A percentile compares a stretch with the other conserved stretches of the same genome.
Conservation (phyloP, 2,888 invertebrate species). For the Drosophila setosimentum region DNA sequence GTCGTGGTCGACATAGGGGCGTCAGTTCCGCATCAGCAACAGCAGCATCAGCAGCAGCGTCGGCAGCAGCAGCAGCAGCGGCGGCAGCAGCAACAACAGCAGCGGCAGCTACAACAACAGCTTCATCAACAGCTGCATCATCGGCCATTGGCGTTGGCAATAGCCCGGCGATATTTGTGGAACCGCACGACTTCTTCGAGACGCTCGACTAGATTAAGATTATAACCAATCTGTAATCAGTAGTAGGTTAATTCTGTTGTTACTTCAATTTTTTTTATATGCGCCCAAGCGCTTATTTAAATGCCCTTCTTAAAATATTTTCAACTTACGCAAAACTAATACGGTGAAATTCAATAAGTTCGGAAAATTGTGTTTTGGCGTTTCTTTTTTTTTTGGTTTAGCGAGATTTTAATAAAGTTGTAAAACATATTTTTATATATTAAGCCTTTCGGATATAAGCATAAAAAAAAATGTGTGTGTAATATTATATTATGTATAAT, state of each 20-base stretch:
- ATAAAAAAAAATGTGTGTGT: conserved; percentile 44
- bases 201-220: conserved; percentile 72
- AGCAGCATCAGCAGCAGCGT: conserved; percentile 39
- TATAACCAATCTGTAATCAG: conserved; percentile 45
- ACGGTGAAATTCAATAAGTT: conserved; percentile 14
- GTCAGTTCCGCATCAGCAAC: conserved; percentile 28
- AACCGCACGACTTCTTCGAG: conserved; percentile 72
- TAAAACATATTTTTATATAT: conserved; percentile 60
- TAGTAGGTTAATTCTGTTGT: conserved; percentile 76
- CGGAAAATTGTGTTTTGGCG: conserved; percentile 17
- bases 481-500: conserved; percentile 57
- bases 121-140: conserved; percentile 42
- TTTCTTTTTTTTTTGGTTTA: conserved; percentile 33
- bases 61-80: conserved; percentile 1
- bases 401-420: conserved; percentile 61
- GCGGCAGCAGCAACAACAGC: conserved; percentile 37
- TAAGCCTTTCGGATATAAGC: conserved; percentile 52
- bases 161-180: conserved; percentile 63
- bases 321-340: conserved; percentile 23
- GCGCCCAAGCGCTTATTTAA: conserved; percentile 41
- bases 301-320: conserved; percentile 44
- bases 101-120: conserved; percentile 38
- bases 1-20: conserved; percentile 60
- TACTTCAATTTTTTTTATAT: conserved; percentile 56
- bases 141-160: conserved; percentile 42